Base-by-base conservation (phyloP, 2,113 vertebrate genomes). In the Phycodurus eques region DNA sequence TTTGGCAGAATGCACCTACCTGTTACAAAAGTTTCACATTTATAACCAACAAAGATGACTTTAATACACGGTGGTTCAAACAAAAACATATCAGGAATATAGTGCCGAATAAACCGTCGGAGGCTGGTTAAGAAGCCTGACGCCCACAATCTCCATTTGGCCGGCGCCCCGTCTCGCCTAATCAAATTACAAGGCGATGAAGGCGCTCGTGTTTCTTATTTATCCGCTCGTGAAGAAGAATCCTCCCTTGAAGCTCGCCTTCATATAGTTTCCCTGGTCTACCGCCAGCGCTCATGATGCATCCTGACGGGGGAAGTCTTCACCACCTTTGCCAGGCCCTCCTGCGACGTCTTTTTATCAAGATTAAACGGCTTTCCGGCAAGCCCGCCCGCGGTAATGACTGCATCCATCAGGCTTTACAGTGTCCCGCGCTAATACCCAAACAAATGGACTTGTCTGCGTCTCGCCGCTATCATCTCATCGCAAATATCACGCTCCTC, bases 151-250 rank as follows among this genome's bases (percentile, higher is more conserved):
- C 87, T 89, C 83, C 83, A 76, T 90, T 88, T 88, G 87, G 90
- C 89, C 88, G 87, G 86, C 74, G 87, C 83, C 83, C 84, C 88
- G 88, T 88, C 85, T 83, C 86, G 81, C 89, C 90, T 90, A 91
- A 92, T 91, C 89, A 85, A 90, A 88, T 91, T 91, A 89, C 90
- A 88, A 86, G 88, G 85, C 83, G 66, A 75, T 89, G 89, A 89
- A 85, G 81, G 88, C 80, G 65, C 88, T 87, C 88, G 88, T 89
- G 86, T 90, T 90, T 92, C 86, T 88, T 85, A 88, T 88, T 89
- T 87, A 87, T 86, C 74, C 82, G 77, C 76, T 86, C 87, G 77
- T 80, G 67, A 72, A 8, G 64, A 66, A 47, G n/a, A 66, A 66
- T 31, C 22, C 44, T 31, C 44, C 43, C 22, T 20, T 27, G n/a